Percentiles rank a stretch among this genome's conserved stretches.
These are phyloP conservation scores for Bruchidius siliquastri DNA, from an alignment of 2,888 invertebrate genomes.

Conservation along the genomic window DNA sequence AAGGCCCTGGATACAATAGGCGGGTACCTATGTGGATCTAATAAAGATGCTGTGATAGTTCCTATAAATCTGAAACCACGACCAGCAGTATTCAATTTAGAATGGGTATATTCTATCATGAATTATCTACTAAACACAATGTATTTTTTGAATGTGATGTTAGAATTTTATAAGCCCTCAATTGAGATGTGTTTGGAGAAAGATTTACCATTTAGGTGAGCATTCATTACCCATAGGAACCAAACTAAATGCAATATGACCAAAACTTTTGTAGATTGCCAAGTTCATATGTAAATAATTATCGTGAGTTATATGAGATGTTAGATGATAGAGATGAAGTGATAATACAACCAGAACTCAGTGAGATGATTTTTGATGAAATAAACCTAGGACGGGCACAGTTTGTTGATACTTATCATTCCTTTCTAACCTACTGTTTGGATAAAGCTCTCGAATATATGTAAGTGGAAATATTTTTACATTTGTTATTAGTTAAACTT, in stretches of 20 bases:
- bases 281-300: slow-evolving; percentile 69
- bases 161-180: slow-evolving; percentile 34
- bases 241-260: too few relatives aligned
- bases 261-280: slow-evolving; percentile 58
- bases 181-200: slow-evolving; percentile 31
- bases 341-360: slow-evolving; percentile 26
- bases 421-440: slow-evolving; percentile 35
- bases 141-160: slow-evolving; percentile 31
- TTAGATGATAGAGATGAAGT: slow-evolving; percentile 32
- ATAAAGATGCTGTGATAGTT: slow-evolving; percentile 30
- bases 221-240: not conserved
- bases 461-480: slow-evolving; percentile 31
- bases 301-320: slow-evolving; percentile 64
- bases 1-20: slow-evolving; percentile 40
- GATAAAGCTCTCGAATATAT: slow-evolving; percentile 37
- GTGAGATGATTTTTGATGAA: slow-evolving; percentile 32
- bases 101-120: slow-evolving; percentile 40
- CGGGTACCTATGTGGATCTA: slow-evolving; percentile 38
- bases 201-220: slow-evolving; percentile 43
- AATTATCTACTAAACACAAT: slow-evolving; percentile 37
- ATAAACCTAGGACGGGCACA: slow-evolving; percentile 36
- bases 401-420: slow-evolving; percentile 39
- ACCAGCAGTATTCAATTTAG: slow-evolving; percentile 35
- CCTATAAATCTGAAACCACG: slow-evolving; percentile 35
- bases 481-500: too few relatives aligned